phyloP scores from a whole-genome alignment of 2,797 vertebrate genomes.

The Sphaeramia orbicularis region DNA sequence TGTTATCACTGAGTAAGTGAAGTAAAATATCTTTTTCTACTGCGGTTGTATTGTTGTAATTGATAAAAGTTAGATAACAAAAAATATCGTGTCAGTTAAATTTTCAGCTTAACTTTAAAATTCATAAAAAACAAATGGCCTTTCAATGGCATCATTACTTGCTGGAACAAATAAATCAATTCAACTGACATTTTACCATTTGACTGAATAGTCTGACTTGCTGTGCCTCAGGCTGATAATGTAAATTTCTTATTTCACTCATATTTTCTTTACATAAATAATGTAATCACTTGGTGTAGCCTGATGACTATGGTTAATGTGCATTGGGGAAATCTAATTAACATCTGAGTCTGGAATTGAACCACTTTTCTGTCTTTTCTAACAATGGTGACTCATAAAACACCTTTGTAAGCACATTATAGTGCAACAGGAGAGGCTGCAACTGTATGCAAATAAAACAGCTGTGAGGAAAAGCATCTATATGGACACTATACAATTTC shows the following conservation, averaged over 20 bases:
- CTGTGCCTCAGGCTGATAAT: slow-evolving; percentile 57
- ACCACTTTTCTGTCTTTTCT: slow-evolving; percentile 39
- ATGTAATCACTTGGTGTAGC: slow-evolving; percentile 63
- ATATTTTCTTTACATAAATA: slow-evolving; percentile 70
- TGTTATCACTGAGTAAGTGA: too few relatives aligned
- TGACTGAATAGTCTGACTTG: slow-evolving; percentile 64
- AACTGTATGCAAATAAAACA: slow-evolving; percentile 1
- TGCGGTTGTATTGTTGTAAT: too few relatives aligned
- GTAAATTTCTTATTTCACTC: slow-evolving; percentile 56
- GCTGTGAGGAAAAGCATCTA: slow-evolving; percentile 10
- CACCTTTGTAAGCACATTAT: slow-evolving; percentile 2
- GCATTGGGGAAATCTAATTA: slow-evolving; percentile 17
- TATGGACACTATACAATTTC: slow-evolving; percentile 36
- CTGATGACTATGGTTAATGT: slow-evolving; percentile 57
- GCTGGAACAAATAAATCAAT: slow-evolving; percentile 68
- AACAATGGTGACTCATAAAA: slow-evolving; percentile 33
- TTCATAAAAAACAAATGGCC: slow-evolving; percentile 51
- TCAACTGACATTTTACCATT: slow-evolving; percentile 73
- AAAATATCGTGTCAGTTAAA: slow-evolving; percentile 13
- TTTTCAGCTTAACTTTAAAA: slow-evolving; percentile 37
- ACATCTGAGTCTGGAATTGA: slow-evolving; percentile 14
- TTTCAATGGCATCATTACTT: slow-evolving; percentile 63
- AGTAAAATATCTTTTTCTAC: too few relatives aligned
- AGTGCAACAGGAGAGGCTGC: neutral
- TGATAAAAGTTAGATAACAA: neutral